These are phyloP conservation scores for Spinus olivaceus DNA, from an alignment of 2,797 vertebrate species.

Conservation along the genomic window DNA sequence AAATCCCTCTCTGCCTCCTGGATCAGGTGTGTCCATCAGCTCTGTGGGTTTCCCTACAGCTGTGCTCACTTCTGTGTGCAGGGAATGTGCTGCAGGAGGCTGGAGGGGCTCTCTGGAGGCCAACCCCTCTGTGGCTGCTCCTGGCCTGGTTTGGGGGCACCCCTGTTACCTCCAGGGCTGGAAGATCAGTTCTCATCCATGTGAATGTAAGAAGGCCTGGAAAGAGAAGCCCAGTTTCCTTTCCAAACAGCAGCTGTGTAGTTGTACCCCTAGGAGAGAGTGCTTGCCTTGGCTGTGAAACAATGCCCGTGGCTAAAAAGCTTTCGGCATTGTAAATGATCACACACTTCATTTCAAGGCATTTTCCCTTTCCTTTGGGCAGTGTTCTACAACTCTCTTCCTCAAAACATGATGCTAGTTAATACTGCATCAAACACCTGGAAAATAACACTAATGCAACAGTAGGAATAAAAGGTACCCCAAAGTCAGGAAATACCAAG, in stretches of 20 bases:
- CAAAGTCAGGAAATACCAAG: neutral
- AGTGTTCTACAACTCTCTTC: neutral
- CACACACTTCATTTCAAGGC: slow-evolving; percentile 43
- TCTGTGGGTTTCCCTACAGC: neutral
- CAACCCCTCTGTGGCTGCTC: neutral
- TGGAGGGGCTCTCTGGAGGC: neutral
- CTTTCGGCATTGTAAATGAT: slow-evolving; percentile 7
- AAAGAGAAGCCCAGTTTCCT: neutral
- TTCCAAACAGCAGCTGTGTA: neutral
- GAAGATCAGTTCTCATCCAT: neutral
- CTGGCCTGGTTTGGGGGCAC: neutral
- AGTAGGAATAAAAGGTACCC: neutral
- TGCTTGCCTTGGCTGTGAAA: slow-evolving; percentile 48
- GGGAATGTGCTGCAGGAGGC: neutral
- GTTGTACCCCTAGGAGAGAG: slow-evolving; percentile 11
- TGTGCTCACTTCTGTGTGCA: fast-evolving
- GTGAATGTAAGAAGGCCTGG: neutral
- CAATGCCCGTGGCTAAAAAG: slow-evolving; percentile 47
- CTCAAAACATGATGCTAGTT: slow-evolving; percentile 12
- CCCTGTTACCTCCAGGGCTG: neutral
- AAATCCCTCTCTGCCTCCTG: neutral
- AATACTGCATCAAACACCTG: slow-evolving; percentile 44
- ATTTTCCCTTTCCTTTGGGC: slow-evolving; percentile 47
- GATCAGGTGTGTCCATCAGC: neutral
- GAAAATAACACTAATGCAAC: slow-evolving; percentile 19